Evolutionary conservation across 2,113 vertebrate species (phyloP).

Genomic region (Rissa tridactyla): DNA sequence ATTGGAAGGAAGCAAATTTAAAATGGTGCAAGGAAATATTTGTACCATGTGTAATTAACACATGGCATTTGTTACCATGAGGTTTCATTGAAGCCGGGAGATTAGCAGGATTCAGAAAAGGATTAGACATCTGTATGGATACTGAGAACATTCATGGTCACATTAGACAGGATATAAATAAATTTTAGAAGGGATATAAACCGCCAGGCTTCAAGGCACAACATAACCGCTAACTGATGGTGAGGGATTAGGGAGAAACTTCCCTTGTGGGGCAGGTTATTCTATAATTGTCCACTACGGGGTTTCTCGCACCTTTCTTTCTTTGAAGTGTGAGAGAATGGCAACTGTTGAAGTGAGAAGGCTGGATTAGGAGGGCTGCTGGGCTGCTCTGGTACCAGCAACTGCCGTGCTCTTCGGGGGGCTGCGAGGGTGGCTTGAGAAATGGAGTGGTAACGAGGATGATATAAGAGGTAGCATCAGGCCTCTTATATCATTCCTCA

Average conservation of each 20-base stretch:
- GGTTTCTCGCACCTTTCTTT: slow-evolving; percentile 46
- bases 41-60: slow-evolving; percentile 47
- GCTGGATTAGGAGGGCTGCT: not conserved
- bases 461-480: not conserved
- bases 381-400: not conserved
- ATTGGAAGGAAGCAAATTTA: not conserved
- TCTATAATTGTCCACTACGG: slow-evolving; percentile 27
- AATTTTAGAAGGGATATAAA: slow-evolving; percentile 54
- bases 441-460: not conserved
- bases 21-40: slow-evolving; percentile 49
- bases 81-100: slow-evolving; percentile 37
- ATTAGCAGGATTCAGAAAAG: slow-evolving; percentile 63
- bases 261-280: slow-evolving; percentile 36
- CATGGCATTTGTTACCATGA: slow-evolving; percentile 44
- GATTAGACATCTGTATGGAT: slow-evolving; percentile 56
- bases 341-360: slow-evolving; percentile 10
- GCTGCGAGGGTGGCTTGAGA: not conserved
- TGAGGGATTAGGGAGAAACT: slow-evolving; percentile 1
- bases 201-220: slow-evolving; percentile 35
- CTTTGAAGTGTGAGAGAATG: not conserved
- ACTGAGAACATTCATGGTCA: slow-evolving; percentile 46
- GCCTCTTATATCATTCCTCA: not conserved
- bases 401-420: not conserved
- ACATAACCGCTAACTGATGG: slow-evolving; percentile 33
- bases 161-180: slow-evolving; percentile 62